Base-by-base conservation (phyloP, 2,113 vertebrate genomes). In the Sinosuthora webbiana region DNA sequence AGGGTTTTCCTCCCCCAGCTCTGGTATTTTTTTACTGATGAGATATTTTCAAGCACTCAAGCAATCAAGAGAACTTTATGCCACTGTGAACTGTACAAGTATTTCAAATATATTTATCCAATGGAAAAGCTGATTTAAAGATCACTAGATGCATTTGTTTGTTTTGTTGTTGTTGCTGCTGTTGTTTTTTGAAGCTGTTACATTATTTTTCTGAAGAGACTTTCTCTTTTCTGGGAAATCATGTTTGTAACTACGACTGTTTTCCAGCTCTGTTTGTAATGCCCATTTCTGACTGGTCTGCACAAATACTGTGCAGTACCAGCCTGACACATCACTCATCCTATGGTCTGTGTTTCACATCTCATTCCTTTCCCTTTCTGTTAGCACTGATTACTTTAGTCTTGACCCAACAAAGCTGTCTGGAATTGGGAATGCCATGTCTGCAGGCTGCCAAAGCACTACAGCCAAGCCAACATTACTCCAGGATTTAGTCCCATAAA, bases 11-110 rank as follows among this genome's bases (percentile, higher is more conserved):
- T 97, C 93, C 96, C 97, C 97, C 93, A 94, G 83, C 97, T 98
- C 98, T 98, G 98, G 94, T 98, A 98, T 98, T 98, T 98, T 98
- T 98, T 98, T 98, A 98, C 97, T 96, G 97, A 98, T 95, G 92
- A 95, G 97, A 96, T 98, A 98, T 97, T 98, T 98, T 98, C 97
- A 96, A 97, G 95, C 96, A 98, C 95, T 97, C 94, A 89, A 96
- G 94, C 98, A 98, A 96, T 98, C 97, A 86, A 86, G 90, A 97
- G 97, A 95, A 97, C 95, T 96, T 95, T 98, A 95, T 95, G 96
- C 94, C 91, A 92, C 97, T 97, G 95, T 95, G 96, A 97, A 98
- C 97, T 97, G 93, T 95, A 97, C 74, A 42, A 87, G 65, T 97
- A 87, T 96, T 98, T 98, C 97, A 97, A 95, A 98, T 97, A 93